These are phyloP conservation scores for Actinostola sp. DNA, from an alignment of 92 coral and sea anemone genomes.

Conservation along the genomic window DNA sequence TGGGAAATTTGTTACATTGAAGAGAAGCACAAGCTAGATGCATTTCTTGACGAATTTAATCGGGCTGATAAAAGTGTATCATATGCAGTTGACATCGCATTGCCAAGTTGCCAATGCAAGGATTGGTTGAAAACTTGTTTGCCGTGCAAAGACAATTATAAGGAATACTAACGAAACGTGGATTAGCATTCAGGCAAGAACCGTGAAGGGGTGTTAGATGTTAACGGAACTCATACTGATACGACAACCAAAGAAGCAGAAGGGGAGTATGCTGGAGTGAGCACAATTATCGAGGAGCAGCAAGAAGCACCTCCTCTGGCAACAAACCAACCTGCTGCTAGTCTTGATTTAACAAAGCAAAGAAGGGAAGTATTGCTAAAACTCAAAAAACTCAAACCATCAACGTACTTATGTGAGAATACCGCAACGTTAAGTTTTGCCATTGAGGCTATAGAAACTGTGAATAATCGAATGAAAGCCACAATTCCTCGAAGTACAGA, in stretches of 20 bases:
- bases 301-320: slow-evolving; percentile 6
- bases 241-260: slow-evolving; percentile 6
- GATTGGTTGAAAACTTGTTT: slow-evolving; percentile 12
- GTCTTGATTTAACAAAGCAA: background rate
- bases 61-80: slow-evolving; percentile 3
- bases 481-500: slow-evolving; percentile 30
- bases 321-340: slow-evolving; percentile 13
- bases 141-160: slow-evolving; percentile 18
- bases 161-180: slow-evolving; percentile 9
- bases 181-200: slow-evolving; percentile 9
- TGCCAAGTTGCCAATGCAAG: slow-evolving; percentile 18
- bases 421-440: slow-evolving; percentile 47
- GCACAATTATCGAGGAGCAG: slow-evolving; percentile 1
- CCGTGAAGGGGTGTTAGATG: slow-evolving; percentile 14
- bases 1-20: too few relatives aligned
- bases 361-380: slow-evolving; percentile 16
- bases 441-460: slow-evolving; percentile 18
- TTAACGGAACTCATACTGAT: background rate
- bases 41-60: too few relatives aligned
- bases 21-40: too few relatives aligned
- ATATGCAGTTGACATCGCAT: background rate
- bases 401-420: slow-evolving; percentile 28
- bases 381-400: slow-evolving; percentile 16
- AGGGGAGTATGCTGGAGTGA: background rate
- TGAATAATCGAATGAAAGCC: slow-evolving; percentile 16